These are phyloP conservation scores for Onychomys leucogaster DNA, from an alignment of 2,797 vertebrate species.

Conservation along the genomic window DNA sequence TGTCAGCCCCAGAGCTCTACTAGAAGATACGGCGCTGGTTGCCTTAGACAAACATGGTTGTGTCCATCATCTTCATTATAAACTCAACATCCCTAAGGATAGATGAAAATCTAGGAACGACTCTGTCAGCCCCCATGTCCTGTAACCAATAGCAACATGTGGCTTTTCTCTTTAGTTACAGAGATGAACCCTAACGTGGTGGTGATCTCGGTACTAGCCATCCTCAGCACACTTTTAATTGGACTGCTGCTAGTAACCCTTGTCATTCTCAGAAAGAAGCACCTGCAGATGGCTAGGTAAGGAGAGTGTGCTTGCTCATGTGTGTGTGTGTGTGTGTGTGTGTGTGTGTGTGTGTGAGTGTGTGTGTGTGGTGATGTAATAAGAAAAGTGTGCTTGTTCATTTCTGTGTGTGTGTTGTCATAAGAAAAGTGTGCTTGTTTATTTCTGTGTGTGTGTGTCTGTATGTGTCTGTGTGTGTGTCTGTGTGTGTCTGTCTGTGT, in stretches of 20 bases:
- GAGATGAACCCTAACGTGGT: constrained; percentile 97
- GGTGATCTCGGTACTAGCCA: constrained; percentile 94
- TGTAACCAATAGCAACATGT: not conserved
- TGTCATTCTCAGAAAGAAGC: constrained; percentile 94
- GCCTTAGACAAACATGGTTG: not conserved
- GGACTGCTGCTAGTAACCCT: constrained; percentile 94
- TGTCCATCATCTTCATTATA: not conserved
- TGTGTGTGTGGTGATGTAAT: too few species aligned
- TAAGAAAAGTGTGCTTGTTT: too few species aligned
- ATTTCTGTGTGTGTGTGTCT: too few species aligned
- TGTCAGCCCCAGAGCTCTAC: not conserved
- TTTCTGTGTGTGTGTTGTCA: too few species aligned
- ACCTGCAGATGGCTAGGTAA: constrained; percentile 96
- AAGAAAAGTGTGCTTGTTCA: too few species aligned
- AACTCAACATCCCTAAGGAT: not conserved
- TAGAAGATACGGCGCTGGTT: not conserved
- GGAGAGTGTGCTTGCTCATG: not conserved
- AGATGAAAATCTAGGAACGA: not conserved
- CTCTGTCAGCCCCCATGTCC: not conserved
- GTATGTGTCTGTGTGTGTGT: too few species aligned
- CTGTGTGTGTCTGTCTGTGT: too few species aligned
- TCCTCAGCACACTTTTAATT: constrained; percentile 95
- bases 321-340: too few species aligned
- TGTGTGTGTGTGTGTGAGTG: too few species aligned
- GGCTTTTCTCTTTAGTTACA: constrained; percentile 88